These are phyloP conservation scores for Idaea aversata DNA, from an alignment of 2,888 invertebrate genomes.

Conservation along the genomic window DNA sequence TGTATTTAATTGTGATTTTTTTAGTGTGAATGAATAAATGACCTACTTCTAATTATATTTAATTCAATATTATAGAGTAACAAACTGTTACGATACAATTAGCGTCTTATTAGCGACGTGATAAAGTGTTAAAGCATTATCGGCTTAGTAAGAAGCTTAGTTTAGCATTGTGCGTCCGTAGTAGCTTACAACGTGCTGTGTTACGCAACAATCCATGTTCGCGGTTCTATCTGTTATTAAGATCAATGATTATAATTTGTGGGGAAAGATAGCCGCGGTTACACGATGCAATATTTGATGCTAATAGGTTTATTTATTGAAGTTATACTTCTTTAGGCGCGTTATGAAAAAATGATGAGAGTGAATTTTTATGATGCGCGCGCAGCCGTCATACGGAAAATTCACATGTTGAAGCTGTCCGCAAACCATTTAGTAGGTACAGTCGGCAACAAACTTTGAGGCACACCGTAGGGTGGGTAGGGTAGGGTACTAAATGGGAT, in stretches of 20 bases:
- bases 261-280: constrained; percentile 34
- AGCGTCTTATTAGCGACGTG: constrained; percentile 8
- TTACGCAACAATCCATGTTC: constrained; percentile 40
- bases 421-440: no score
- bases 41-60: no score
- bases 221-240: constrained; percentile 40
- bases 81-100: neutral
- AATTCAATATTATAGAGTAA: neutral
- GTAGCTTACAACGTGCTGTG: constrained; percentile 43
- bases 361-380: no score
- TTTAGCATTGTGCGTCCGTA: constrained; percentile 10
- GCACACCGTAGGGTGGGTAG: no score
- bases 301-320: constrained; percentile 42
- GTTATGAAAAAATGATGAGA: no score
- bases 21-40: no score
- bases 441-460: no score
- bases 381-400: no score
- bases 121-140: constrained; percentile 19
- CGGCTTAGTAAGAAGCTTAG: constrained; percentile 26
- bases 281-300: constrained; percentile 20
- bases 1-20: no score
- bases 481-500: no score
- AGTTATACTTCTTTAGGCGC: no score
- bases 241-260: constrained; percentile 37
- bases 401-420: no score